phyloP scores from a whole-genome alignment of 2,888 invertebrate species.

The Patella ulyssiponensis region DNA sequence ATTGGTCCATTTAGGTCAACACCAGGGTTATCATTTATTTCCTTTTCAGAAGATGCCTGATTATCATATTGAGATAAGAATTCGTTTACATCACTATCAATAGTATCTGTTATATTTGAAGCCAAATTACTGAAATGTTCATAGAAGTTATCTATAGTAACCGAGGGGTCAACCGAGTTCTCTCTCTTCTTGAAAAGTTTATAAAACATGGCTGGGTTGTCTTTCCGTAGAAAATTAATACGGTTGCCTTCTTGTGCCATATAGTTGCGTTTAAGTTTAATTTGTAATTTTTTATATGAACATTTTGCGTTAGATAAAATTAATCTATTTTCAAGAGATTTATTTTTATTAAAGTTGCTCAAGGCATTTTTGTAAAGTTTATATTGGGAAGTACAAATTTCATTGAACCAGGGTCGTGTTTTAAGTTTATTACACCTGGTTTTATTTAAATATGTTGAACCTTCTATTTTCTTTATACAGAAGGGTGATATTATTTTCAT shows the following conservation, averaged over 20 bases:
- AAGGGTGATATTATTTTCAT: neutral
- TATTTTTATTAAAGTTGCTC: neutral
- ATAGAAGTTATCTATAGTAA: neutral
- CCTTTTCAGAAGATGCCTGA: neutral
- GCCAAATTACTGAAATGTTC: neutral
- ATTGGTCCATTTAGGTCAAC: neutral
- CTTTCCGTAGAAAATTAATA: neutral
- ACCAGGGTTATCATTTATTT: slow-evolving; percentile 6
- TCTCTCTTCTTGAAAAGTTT: neutral
- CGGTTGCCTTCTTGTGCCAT: neutral
- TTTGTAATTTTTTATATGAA: neutral
- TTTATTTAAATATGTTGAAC: neutral
- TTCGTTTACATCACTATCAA: neutral
- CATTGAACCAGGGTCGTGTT: neutral
- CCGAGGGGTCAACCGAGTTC: neutral
- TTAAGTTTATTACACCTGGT: neutral
- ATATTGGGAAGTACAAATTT: neutral
- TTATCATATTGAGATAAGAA: neutral
- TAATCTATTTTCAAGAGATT: neutral
- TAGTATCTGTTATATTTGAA: neutral
- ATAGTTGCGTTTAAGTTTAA: neutral
- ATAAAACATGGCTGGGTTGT: neutral
- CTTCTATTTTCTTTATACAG: neutral
- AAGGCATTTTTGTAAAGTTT: neutral
- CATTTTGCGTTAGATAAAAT: neutral